These are phyloP conservation scores for Nautilus pompilius DNA, from an alignment of 1,140 invertebrate genomes.

Conservation along the genomic window DNA sequence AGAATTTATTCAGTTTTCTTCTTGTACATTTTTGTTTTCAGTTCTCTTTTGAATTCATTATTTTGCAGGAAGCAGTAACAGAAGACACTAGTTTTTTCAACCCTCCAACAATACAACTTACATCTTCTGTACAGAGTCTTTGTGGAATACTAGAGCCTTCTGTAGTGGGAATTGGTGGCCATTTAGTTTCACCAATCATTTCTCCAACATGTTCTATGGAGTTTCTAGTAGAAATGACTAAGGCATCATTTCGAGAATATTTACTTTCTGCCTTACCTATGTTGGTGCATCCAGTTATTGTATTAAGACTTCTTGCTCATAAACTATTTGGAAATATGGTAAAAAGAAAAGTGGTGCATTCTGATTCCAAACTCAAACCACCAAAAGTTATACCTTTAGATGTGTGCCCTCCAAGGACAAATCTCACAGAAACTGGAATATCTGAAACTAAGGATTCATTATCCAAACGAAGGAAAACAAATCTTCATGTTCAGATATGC, in stretches of 20 bases:
- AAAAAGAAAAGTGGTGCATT: constrained; percentile 31
- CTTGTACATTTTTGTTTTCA: no score
- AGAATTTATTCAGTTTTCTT: no score
- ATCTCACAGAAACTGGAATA: not conserved
- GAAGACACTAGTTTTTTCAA: constrained; percentile 30
- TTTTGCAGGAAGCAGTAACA: constrained; percentile 35
- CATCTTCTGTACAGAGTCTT: constrained; percentile 34
- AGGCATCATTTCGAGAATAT: constrained; percentile 45
- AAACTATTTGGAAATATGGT: constrained; percentile 58
- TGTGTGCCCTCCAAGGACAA: constrained; percentile 34
- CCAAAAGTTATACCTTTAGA: constrained; percentile 36
- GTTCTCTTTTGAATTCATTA: not conserved
- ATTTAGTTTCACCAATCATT: constrained; percentile 31
- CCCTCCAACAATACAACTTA: constrained; percentile 24
- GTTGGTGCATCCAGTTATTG: constrained; percentile 62
- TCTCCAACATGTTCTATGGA: constrained; percentile 42
- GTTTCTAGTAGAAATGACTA: constrained; percentile 29
- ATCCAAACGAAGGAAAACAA: not conserved
- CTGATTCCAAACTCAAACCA: constrained; percentile 41
- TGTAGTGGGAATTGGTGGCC: not conserved
- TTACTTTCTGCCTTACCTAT: constrained; percentile 56
- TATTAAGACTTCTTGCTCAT: constrained; percentile 63
- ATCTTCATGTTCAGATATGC: constrained; percentile 2
- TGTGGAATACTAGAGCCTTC: constrained; percentile 12
- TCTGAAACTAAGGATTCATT: not conserved